Conservation (phyloP, 2,888 invertebrate species). For the Stenoptilia bipunctidactyla region DNA sequence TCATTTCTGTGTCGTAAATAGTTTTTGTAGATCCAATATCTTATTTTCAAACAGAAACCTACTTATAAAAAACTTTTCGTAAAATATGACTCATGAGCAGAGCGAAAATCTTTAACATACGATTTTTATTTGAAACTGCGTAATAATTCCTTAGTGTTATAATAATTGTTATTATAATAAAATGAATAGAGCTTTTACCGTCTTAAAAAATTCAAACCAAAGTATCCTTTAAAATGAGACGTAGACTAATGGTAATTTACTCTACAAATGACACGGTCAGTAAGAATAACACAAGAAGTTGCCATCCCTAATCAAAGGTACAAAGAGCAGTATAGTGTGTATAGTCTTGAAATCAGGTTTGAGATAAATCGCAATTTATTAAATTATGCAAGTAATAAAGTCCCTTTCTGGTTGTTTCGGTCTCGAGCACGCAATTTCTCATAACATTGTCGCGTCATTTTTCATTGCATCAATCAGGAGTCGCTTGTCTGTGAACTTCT, state of each 20-base stretch:
- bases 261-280: conserved; percentile 19
- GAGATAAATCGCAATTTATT: conserved; percentile 31
- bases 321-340: conserved; percentile 33
- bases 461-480: conserved; percentile 66
- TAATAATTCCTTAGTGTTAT: too few relatives aligned
- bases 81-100: too few relatives aligned
- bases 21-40: too few relatives aligned
- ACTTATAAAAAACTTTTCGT: too few relatives aligned
- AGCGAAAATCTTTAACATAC: too few relatives aligned
- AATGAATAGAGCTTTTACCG: too few relatives aligned
- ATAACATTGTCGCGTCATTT: conserved; percentile 68
- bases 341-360: conserved; percentile 33
- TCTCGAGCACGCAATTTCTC: conserved; percentile 56
- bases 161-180: too few relatives aligned
- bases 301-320: conserved; percentile 39
- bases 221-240: conserved; percentile 35
- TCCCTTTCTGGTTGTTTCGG: conserved; percentile 33
- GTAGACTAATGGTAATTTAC: conserved; percentile 43
- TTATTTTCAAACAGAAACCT: too few relatives aligned
- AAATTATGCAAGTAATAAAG: conserved; percentile 67
- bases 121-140: too few relatives aligned
- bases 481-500: conserved; percentile 32
- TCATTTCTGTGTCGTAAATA: too few relatives aligned
- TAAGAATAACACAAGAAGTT: conserved; percentile 27
- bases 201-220: too few relatives aligned